Evolutionary conservation across 2,797 vertebrate species (phyloP).

Genomic region (Neosilurus hyrtlii): DNA sequence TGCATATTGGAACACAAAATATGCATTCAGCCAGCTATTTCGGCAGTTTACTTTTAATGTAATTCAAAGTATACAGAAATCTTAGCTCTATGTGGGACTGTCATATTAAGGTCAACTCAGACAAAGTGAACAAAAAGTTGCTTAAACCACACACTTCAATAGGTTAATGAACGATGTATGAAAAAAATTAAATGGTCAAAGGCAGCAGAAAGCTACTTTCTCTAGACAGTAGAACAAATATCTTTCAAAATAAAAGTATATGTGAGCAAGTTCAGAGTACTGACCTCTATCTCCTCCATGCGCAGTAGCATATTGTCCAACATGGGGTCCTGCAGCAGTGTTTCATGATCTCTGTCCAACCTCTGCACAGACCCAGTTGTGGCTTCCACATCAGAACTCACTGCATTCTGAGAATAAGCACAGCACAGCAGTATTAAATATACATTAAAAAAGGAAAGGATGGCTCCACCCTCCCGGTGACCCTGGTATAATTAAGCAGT

Average conservation of each 20-base stretch:
- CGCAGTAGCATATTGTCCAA: slow-evolving; percentile 88
- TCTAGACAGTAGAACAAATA: neutral
- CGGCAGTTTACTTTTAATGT: too few species aligned
- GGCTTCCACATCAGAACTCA: slow-evolving; percentile 70
- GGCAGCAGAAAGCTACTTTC: neutral
- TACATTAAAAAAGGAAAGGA: neutral
- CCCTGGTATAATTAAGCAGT: too few species aligned
- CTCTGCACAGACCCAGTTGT: slow-evolving; percentile 58
- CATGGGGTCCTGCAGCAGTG: slow-evolving; percentile 61
- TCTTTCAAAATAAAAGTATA: neutral
- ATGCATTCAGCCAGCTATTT: neutral
- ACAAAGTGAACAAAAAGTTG: neutral
- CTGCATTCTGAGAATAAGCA: slow-evolving; percentile 60
- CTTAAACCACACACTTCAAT: neutral
- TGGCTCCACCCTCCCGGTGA: too few species aligned
- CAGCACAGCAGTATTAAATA: neutral
- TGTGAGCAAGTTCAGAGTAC: slow-evolving; percentile 25
- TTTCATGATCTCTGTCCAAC: slow-evolving; percentile 57
- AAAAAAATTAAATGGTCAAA: neutral
- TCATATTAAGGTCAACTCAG: slow-evolving; percentile 8
- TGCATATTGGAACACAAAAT: neutral
- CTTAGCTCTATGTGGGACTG: neutral
- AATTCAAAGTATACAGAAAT: neutral
- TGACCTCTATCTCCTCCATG: slow-evolving; percentile 97
- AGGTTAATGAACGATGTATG: neutral